These are phyloP conservation scores for Craniophora ligustri DNA, from an alignment of 2,888 invertebrate species.

Conservation along the genomic window DNA sequence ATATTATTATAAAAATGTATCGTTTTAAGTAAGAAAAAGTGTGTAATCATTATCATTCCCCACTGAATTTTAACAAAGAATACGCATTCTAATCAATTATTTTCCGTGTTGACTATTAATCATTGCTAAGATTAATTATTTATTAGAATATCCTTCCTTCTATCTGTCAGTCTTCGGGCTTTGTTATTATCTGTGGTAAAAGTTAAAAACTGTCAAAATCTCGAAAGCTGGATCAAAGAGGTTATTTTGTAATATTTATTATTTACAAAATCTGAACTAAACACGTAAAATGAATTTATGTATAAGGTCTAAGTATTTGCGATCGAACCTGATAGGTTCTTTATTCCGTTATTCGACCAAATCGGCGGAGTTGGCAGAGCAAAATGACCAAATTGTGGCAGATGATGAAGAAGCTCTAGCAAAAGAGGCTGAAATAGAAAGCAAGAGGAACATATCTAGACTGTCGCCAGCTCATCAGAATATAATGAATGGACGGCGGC, in stretches of 20 bases:
- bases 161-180: no score
- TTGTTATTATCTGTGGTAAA: no score
- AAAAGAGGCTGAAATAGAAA: constrained; percentile 86
- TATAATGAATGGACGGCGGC: constrained; percentile 88
- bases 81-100: no score
- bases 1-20: no score
- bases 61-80: no score
- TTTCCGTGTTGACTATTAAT: no score
- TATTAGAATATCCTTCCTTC: no score
- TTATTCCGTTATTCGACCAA: constrained; percentile 71
- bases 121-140: no score
- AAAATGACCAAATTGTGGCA: constrained; percentile 73
- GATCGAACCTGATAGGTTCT: constrained; percentile 64
- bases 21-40: no score
- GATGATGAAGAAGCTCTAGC: constrained; percentile 81
- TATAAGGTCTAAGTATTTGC: constrained; percentile 63
- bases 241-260: background rate
- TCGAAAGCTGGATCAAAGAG: background rate
- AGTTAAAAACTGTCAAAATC: constrained; percentile 5
- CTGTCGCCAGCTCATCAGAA: constrained; percentile 89
- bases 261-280: background rate
- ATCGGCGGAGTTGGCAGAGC: constrained; percentile 67
- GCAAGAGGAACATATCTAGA: constrained; percentile 91
- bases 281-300: constrained; percentile 74
- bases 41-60: no score